A percentile compares a stretch with the other conserved stretches of the same genome.
Conservation (phyloP, 1,140 invertebrate genomes). For the Orius laevigatus region DNA sequence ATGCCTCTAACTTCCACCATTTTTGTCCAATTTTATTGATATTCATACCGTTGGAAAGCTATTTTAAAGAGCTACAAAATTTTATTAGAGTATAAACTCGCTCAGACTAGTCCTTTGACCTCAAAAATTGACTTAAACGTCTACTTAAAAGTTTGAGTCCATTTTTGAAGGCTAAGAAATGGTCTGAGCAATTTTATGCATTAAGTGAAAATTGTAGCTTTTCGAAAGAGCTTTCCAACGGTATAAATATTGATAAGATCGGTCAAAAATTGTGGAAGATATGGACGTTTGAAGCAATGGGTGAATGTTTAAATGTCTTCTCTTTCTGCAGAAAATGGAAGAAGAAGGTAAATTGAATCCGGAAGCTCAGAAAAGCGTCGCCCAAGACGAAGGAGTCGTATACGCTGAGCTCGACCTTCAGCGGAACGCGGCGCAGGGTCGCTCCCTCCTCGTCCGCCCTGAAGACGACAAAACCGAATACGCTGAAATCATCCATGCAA, state of each 20-base stretch:
- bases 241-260: too few species aligned
- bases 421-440: neutral
- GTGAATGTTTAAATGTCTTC: neutral
- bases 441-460: neutral
- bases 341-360: neutral
- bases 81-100: neutral
- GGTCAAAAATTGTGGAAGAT: too few species aligned
- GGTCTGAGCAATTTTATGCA: too few species aligned
- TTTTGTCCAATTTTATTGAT: neutral
- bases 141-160: too few species aligned
- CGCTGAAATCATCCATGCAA: conserved; percentile 15
- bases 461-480: conserved; percentile 16
- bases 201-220: too few species aligned
- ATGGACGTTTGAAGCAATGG: neutral
- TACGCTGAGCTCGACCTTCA: conserved; percentile 13
- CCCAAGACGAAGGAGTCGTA: conserved; percentile 13
- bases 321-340: neutral
- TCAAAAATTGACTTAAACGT: neutral
- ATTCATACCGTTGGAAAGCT: too few species aligned
- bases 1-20: too few species aligned
- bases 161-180: too few species aligned
- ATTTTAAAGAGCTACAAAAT: too few species aligned
- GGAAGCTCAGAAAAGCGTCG: neutral
- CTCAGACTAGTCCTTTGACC: neutral
- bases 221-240: too few species aligned